phyloP scores from a whole-genome alignment of 1,140 invertebrate species.

The Heliconius hermathena region DNA sequence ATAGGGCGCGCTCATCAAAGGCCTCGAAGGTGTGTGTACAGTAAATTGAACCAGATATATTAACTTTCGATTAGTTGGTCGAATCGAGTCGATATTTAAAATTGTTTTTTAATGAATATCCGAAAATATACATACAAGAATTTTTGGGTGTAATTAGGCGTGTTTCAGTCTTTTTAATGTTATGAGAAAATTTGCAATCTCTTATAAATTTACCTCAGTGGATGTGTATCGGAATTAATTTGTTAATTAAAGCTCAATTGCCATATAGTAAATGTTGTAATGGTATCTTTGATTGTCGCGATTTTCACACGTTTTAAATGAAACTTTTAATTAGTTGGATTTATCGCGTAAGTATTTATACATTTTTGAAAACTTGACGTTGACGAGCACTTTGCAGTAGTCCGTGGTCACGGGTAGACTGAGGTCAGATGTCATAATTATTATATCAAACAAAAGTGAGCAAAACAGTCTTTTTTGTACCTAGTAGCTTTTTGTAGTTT shows the following conservation, averaged over 20 bases:
- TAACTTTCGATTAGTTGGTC: constrained; percentile 7
- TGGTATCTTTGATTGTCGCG: background rate
- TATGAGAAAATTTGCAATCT: constrained; percentile 40
- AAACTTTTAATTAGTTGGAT: too few species aligned
- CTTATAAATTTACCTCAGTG: constrained; percentile 43
- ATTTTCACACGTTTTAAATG: too few species aligned
- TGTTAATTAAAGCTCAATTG: constrained; percentile 6
- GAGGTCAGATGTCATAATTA: too few species aligned
- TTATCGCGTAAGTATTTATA: too few species aligned
- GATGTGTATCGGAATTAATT: constrained; percentile 37
- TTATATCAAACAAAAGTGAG: too few species aligned
- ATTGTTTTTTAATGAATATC: background rate
- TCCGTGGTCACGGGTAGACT: too few species aligned
- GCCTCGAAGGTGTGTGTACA: constrained; percentile 23
- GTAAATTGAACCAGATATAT: constrained; percentile 25
- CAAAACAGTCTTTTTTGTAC: too few species aligned
- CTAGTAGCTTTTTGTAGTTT: too few species aligned
- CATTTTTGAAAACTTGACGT: too few species aligned
- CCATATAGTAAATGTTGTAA: constrained; percentile 6
- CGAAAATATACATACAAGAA: background rate
- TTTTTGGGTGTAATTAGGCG: constrained; percentile 1
- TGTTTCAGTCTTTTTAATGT: background rate
- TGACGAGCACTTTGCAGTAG: too few species aligned
- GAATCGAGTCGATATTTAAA: constrained; percentile 4
- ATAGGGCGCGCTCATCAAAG: constrained; percentile 27